Conservation (phyloP, 1,140 invertebrate genomes). For the Camponotus pennsylvanicus region DNA sequence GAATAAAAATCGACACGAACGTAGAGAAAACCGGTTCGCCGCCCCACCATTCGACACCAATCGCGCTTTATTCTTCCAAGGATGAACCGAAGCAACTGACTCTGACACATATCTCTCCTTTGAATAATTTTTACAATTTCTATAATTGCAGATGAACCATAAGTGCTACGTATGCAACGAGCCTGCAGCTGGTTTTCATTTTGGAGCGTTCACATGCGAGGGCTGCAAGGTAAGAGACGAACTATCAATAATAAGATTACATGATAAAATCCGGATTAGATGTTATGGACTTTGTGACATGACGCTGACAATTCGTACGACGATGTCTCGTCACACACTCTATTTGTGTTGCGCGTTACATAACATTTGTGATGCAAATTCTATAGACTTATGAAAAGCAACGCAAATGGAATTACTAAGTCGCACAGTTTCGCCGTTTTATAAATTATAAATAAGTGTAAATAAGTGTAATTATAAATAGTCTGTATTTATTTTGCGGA, state of each 20-base stretch:
- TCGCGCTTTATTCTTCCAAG: slow-evolving; percentile 64
- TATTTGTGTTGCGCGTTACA: slow-evolving; percentile 9
- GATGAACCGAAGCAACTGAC: slow-evolving; percentile 55
- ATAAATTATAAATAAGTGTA: background rate
- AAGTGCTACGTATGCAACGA: slow-evolving; percentile 94
- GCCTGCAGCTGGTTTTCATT: slow-evolving; percentile 95
- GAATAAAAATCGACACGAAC: slow-evolving; percentile 76
- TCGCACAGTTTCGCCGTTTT: slow-evolving; percentile 8
- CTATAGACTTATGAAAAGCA: slow-evolving; percentile 14
- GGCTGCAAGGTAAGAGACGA: slow-evolving; percentile 92
- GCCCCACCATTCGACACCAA: slow-evolving; percentile 10
- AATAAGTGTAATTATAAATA: too few relatives aligned
- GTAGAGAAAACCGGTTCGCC: slow-evolving; percentile 75
- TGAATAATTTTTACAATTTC: slow-evolving; percentile 75
- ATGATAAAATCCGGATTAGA: slow-evolving; percentile 1
- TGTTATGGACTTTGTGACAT: slow-evolving; percentile 23
- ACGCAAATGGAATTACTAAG: slow-evolving; percentile 24
- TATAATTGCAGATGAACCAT: slow-evolving; percentile 91
- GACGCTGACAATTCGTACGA: slow-evolving; percentile 34
- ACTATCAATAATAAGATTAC: background rate
- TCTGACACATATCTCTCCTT: slow-evolving; percentile 64
- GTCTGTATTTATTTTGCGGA: background rate
- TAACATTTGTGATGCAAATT: slow-evolving; percentile 58
- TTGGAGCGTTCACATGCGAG: slow-evolving; percentile 96
- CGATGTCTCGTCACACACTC: background rate